phyloP scores from a whole-genome alignment of 2,797 vertebrate species.

The Lithobates pipiens region DNA sequence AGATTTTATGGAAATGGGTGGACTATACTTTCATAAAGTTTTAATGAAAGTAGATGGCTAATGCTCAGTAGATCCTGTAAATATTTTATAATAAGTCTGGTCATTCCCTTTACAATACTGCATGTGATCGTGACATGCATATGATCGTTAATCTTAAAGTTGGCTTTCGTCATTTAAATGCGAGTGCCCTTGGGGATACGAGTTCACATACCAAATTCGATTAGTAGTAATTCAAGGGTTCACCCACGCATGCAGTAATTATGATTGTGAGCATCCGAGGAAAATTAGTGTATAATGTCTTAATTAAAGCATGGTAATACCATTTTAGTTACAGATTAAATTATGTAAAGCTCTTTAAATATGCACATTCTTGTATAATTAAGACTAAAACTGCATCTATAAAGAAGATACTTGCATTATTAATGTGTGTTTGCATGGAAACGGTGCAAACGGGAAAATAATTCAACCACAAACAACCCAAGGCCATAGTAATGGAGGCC shows the following conservation, averaged over 20 bases:
- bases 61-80: background rate
- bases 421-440: slow-evolving; percentile 63
- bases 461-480: slow-evolving; percentile 27
- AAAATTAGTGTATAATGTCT: slow-evolving; percentile 76
- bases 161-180: slow-evolving; percentile 57
- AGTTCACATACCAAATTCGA: slow-evolving; percentile 65
- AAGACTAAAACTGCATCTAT: slow-evolving; percentile 68
- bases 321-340: slow-evolving; percentile 74
- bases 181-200: slow-evolving; percentile 59
- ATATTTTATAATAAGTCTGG: background rate
- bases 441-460: slow-evolving; percentile 33
- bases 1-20: background rate
- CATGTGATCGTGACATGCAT: background rate
- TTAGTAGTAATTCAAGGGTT: slow-evolving; percentile 71
- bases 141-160: slow-evolving; percentile 20
- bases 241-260: slow-evolving; percentile 68
- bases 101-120: slow-evolving; percentile 3
- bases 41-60: background rate
- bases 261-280: slow-evolving; percentile 69
- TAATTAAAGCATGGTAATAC: slow-evolving; percentile 73
- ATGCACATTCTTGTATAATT: slow-evolving; percentile 65
- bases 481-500: background rate
- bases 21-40: background rate
- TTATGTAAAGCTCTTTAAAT: slow-evolving; percentile 69
- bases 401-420: slow-evolving; percentile 58